Evolutionary conservation across 1,140 invertebrate genomes (phyloP).

Genomic region (Delia radicum): DNA sequence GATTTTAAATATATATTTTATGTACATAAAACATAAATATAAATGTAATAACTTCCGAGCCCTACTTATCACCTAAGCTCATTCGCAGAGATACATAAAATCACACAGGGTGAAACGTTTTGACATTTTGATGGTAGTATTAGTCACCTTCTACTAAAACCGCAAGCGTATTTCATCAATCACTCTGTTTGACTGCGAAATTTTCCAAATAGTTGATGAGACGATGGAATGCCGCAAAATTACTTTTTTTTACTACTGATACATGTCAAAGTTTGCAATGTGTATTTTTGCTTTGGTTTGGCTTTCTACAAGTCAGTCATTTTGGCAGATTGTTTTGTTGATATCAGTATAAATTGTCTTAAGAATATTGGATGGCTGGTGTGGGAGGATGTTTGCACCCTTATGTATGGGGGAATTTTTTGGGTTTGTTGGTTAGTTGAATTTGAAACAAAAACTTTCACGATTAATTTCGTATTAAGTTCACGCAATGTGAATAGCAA

Average conservation of each 20-base stretch:
- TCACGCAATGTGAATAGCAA: conserved; percentile 10
- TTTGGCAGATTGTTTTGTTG: background rate
- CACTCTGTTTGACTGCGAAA: conserved; percentile 11
- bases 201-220: conserved; percentile 23
- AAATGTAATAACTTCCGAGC: no score
- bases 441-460: conserved; percentile 7
- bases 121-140: background rate
- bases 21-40: no score
- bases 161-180: conserved; percentile 25
- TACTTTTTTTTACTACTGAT: conserved; percentile 22
- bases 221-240: conserved; percentile 23
- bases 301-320: background rate
- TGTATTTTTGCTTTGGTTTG: conserved; percentile 1
- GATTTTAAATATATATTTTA: no score
- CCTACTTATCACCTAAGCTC: conserved; percentile 6
- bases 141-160: conserved; percentile 6
- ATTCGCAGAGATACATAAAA: background rate
- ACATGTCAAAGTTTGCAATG: background rate
- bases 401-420: background rate
- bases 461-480: conserved; percentile 17
- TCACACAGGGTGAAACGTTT: background rate
- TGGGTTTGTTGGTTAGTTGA: background rate
- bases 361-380: background rate
- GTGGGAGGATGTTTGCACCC: background rate
- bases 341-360: background rate